phyloP scores from a whole-genome alignment of 2,888 invertebrate species.

The Patella depressa region DNA sequence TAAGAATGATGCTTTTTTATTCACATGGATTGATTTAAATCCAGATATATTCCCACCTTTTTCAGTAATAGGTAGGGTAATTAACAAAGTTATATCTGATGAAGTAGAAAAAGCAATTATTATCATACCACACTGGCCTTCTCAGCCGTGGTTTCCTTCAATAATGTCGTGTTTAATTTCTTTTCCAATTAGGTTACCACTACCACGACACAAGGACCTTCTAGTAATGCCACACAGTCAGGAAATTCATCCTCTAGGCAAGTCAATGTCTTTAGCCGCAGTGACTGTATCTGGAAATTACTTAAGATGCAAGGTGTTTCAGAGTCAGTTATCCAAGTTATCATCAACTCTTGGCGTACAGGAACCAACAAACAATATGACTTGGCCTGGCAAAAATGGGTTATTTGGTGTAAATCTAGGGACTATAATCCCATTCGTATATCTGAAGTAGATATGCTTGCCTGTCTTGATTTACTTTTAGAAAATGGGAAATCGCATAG shows the following conservation, averaged over 20 bases:
- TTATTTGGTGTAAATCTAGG: neutral
- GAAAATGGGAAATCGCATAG: neutral
- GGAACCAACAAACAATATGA: neutral
- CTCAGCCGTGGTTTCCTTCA: neutral
- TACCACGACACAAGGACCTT: neutral
- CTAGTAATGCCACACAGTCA: neutral
- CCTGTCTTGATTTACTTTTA: neutral
- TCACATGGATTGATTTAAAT: neutral
- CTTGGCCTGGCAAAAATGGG: neutral
- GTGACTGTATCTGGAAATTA: neutral
- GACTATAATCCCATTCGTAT: slow-evolving; percentile 23
- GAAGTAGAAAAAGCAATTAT: neutral
- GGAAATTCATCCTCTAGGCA: neutral
- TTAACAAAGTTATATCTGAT: neutral
- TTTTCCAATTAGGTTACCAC: neutral
- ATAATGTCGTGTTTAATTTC: neutral
- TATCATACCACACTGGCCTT: neutral
- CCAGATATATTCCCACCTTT: neutral
- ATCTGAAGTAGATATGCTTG: slow-evolving; percentile 1
- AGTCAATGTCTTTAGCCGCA: neutral
- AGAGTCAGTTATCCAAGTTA: slow-evolving; percentile 15
- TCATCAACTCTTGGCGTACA: neutral
- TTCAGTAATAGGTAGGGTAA: neutral
- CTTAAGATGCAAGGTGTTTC: neutral
- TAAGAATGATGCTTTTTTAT: neutral